These are phyloP conservation scores for Aleiodes alternator DNA, from an alignment of 2,888 invertebrate species.

Conservation along the genomic window DNA sequence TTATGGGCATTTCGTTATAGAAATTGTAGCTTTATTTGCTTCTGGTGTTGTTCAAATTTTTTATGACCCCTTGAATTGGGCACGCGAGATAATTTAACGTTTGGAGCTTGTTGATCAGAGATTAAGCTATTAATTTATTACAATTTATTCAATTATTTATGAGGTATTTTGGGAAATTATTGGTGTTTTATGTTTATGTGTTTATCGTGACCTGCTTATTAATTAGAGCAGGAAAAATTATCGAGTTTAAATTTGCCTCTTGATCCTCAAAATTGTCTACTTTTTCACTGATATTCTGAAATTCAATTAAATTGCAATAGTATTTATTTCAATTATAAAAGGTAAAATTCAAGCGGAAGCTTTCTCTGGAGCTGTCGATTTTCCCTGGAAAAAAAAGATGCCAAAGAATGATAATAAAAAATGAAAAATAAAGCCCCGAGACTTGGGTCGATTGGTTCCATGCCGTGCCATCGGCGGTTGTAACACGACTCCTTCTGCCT, in stretches of 20 bases:
- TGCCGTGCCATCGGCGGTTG: conserved; percentile 46
- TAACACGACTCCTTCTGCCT: conserved; percentile 38
- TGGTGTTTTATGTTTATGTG: conserved; percentile 4
- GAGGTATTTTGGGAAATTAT: conserved; percentile 4
- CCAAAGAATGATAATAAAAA: not conserved
- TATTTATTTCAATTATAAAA: conserved; percentile 21
- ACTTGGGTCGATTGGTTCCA: conserved; percentile 38
- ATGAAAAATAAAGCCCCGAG: conserved; percentile 6
- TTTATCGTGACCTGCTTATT: not conserved
- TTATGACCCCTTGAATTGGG: conserved; percentile 17
- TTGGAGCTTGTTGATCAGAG: conserved; percentile 33
- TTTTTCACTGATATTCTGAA: too few species aligned
- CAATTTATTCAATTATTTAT: conserved; percentile 43
- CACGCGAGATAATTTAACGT: conserved; percentile 41
- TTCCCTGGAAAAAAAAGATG: not conserved
- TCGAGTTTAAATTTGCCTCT: not conserved
- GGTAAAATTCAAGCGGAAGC: not conserved
- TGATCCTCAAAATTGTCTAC: too few species aligned
- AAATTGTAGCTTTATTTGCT: not conserved
- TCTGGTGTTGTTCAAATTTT: conserved; percentile 21
- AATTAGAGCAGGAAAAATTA: conserved; percentile 4
- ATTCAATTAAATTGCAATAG: too few species aligned
- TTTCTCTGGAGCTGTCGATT: conserved; percentile 31
- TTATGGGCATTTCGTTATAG: not conserved
- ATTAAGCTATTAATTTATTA: conserved; percentile 48